Base-by-base conservation (phyloP, 2,797 vertebrate species). In the Lates japonicus region DNA sequence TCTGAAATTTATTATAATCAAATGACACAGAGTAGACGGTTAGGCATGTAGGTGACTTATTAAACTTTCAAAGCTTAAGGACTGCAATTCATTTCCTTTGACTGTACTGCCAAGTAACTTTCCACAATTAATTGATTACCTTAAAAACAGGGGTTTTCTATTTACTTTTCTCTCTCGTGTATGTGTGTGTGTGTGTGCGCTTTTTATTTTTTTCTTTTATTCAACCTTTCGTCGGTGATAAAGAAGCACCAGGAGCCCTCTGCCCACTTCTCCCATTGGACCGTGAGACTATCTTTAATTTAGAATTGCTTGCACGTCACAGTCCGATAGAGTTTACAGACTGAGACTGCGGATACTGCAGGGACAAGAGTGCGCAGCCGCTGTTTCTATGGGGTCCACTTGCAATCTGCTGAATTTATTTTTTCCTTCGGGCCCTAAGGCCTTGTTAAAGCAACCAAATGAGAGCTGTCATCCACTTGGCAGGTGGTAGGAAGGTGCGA, bases 61-160 rank as follows among this genome's bases (percentile, higher is more conserved):
- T 94, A 93, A 93, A 94, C 84, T 89, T 93, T 92, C 91, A 92
- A 93, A 94, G 94, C 91, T 90, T 85, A 84, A 92, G 83, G 87
- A 90, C 88, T 93, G 87, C 82, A 81, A 87, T 92, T 93, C 90
- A 87, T 86, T 76, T 86, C 77, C 91, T 94, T 94, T 94, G 92
- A 94, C 81, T 58, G 85, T n/a, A n/a, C n/a, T n/a, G n/a, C n/a
- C n/a, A n/a, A n/a, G 91, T 87, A 93, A 92, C 92, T 92, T 94
- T 93, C 91, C 88, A 90, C 92, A 91, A 91, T 95, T 93, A 94
- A 93, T 93, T 93, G 87, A 93, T 92, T 90, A 90, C 94, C 91
- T 76, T 82, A 93, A 92, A 87, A 80, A 80, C 59, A 25, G 13
- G 69, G 67, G 81, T 86, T 77, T 64, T 74, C 71, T n/a, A n/a